These are phyloP conservation scores for Nyctibius grandis DNA, from an alignment of 2,797 vertebrate species.

Conservation along the genomic window DNA sequence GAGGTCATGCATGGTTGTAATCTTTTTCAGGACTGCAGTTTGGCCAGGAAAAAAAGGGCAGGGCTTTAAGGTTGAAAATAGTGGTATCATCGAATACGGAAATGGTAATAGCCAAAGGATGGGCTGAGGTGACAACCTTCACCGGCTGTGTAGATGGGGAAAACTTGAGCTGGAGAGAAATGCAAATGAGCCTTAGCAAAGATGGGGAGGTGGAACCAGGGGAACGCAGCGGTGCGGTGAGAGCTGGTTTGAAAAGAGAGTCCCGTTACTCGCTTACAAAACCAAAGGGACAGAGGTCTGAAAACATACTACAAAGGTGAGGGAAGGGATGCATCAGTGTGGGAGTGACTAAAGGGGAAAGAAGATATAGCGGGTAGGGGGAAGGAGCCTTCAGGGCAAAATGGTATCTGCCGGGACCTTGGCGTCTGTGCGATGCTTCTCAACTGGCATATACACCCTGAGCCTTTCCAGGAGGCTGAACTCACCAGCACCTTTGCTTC, in stretches of 20 bases:
- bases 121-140: neutral
- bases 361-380: neutral
- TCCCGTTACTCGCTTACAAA: neutral
- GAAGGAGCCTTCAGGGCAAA: neutral
- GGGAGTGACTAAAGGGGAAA: neutral
- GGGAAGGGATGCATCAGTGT: neutral
- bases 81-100: neutral
- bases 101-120: neutral
- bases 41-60: neutral
- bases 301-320: neutral
- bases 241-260: neutral
- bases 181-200: neutral
- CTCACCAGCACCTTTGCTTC: neutral
- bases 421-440: neutral
- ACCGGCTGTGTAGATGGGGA: neutral
- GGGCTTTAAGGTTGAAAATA: neutral
- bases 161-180: neutral
- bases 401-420: neutral
- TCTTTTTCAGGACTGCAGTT: neutral
- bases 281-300: neutral
- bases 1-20: neutral
- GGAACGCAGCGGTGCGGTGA: neutral
- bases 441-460: too few species aligned
- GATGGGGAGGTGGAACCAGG: too few species aligned
- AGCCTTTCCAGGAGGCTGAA: neutral